phyloP scores from a whole-genome alignment of 2,113 vertebrate species.

The Micronisus gabar region DNA sequence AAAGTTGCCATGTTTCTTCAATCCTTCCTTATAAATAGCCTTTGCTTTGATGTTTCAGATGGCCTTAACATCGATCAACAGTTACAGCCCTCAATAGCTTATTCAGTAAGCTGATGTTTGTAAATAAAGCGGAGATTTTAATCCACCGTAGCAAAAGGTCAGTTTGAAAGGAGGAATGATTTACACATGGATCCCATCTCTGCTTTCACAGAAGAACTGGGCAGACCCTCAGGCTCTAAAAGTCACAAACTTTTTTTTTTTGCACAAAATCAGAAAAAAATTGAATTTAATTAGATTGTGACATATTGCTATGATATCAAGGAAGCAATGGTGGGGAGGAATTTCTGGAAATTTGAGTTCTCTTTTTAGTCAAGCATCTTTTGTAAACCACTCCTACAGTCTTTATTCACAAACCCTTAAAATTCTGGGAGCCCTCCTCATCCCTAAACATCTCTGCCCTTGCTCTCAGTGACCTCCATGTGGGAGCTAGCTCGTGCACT shows the following conservation, averaged over 20 bases:
- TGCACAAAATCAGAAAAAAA: neutral
- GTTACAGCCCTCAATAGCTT: neutral
- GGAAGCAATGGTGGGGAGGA: neutral
- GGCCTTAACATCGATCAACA: neutral
- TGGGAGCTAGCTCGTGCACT: neutral
- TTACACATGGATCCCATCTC: neutral
- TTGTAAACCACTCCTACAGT: neutral
- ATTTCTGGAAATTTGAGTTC: neutral
- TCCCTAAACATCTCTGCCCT: neutral
- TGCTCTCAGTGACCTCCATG: accelerated
- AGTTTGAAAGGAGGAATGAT: neutral
- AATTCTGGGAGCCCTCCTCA: neutral
- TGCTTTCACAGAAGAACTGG: neutral
- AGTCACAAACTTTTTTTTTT: neutral
- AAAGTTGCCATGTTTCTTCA: neutral
- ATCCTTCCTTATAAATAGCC: neutral
- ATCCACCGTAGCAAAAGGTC: neutral
- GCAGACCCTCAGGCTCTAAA: neutral
- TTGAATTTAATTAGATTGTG: neutral
- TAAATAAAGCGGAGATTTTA: constrained; percentile 20
- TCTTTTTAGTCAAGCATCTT: neutral
- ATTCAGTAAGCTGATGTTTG: neutral
- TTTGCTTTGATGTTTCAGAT: constrained; percentile 14
- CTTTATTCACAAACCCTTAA: neutral
- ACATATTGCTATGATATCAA: neutral